A percentile compares a stretch with the other conserved stretches of the same genome.
Conservation (phyloP, 2,888 invertebrate species). For the Gastracanthus pulcherrimus region DNA sequence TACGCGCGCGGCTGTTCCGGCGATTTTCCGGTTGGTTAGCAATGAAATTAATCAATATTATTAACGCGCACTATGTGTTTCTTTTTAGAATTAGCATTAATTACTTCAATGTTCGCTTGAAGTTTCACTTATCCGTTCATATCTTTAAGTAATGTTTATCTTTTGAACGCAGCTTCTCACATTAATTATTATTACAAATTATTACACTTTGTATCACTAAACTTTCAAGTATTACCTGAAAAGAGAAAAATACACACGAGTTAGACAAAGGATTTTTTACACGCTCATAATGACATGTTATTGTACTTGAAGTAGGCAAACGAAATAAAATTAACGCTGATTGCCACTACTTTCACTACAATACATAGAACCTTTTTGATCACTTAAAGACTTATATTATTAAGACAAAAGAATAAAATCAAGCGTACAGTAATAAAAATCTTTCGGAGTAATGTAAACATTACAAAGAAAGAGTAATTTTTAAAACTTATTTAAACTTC, state of each 20-base stretch:
- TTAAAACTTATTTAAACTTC: background rate
- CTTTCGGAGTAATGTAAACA: no score
- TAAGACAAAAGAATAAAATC: no score
- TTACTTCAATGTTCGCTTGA: slow-evolving; percentile 36
- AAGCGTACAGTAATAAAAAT: no score
- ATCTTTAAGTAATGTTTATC: background rate
- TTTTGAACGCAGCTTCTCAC: no score
- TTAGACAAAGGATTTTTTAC: no score
- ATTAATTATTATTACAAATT: slow-evolving; percentile 22
- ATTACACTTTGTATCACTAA: slow-evolving; percentile 4
- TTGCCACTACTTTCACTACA: background rate
- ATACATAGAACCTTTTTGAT: no score
- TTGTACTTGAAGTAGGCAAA: slow-evolving; percentile 5
- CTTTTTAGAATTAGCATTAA: background rate
- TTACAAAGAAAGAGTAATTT: background rate
- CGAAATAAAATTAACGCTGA: background rate
- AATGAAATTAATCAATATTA: background rate
- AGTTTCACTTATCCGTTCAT: slow-evolving; percentile 3
- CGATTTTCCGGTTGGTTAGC: background rate
- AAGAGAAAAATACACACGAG: background rate
- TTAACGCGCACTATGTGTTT: slow-evolving; percentile 6
- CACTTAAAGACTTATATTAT: no score
- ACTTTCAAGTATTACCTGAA: slow-evolving; percentile 22
- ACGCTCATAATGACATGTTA: background rate
- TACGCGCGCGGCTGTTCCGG: no score